Evolutionary conservation across 2,888 invertebrate genomes (phyloP), one percentile per base, ranked within the genome.

Genomic region (Heliconius charithonia): DNA sequence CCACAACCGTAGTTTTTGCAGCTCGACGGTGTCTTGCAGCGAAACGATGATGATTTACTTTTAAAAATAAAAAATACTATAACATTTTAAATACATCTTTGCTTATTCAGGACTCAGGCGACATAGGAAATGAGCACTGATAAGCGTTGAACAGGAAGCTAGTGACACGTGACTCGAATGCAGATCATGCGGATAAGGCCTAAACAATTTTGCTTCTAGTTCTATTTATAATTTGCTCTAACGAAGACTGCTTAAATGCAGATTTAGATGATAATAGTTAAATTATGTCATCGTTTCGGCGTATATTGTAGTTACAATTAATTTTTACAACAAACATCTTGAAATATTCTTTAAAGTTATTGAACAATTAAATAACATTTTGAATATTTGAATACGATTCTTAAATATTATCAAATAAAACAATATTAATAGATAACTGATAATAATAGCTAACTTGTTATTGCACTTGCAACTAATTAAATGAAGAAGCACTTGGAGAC

Each of bases 71-170:
- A 7, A 63, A 16, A 67, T 69, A 45, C 0, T 25, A 67, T 16
- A 3, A 69, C 3, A 41, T 25, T 7, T 69, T 3, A 25, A 4
- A 41, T 16, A 67, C 67, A 45, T 66, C 32, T 32, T 71, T 66
- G 59, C 45, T 56, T 72, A 45, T 66, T 62, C 67, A 72, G 37
- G n/a, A 73, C 25, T 79, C 56, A 76, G 78, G 80, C 74, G 76
- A 76, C 75, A 69, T 65, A 76, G 81, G 79, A 81, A 79, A 81
- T 78, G 76, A 76, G 79, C 62, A 66, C 74, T 80, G 76, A 78
- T 76, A 80, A 80, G 73, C 72, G 41, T 59, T 70, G 56, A 77
- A 65, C 78, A 78, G 78, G 81, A 80, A 78, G 67, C 66, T 37
- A 65, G 75, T 71, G 56, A 56, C 72, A 71, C 70, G 77, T 67